Evolutionary conservation across 2,113 vertebrate species (phyloP).

Genomic region (Puffinus mauretanicus): DNA sequence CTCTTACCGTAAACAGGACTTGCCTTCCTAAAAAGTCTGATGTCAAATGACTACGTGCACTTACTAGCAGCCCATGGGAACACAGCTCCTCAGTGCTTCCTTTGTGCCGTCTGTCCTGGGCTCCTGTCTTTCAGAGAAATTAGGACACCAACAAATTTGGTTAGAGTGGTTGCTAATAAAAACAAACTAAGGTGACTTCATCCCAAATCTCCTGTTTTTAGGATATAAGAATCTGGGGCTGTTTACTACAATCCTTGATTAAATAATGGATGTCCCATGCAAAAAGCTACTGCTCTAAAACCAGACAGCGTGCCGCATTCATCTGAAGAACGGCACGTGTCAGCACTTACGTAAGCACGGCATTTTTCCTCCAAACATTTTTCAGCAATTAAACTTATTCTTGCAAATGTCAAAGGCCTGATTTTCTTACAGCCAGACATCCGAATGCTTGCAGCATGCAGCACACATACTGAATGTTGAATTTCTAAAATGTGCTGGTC

Average conservation of each 20-base stretch:
- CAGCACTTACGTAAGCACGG: neutral
- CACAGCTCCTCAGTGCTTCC: neutral
- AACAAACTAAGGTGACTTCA: neutral
- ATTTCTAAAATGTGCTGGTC: neutral
- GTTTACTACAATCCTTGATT: neutral
- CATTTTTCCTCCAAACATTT: neutral
- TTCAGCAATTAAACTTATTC: neutral
- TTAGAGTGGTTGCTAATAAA: neutral
- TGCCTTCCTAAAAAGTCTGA: neutral
- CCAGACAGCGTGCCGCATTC: neutral
- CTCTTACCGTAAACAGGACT: neutral
- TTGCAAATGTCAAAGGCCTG: neutral
- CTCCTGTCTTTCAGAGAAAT: neutral
- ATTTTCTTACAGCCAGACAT: neutral
- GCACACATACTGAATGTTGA: accelerated
- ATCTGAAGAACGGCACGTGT: neutral
- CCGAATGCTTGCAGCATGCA: neutral
- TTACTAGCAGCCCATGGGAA: neutral
- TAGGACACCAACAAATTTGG: neutral
- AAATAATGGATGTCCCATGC: neutral
- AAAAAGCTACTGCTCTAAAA: neutral
- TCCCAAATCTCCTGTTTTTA: neutral
- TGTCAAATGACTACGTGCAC: neutral
- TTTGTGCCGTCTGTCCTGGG: neutral
- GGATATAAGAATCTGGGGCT: neutral